These are phyloP conservation scores for Microchrysa polita DNA, from an alignment of 2,888 invertebrate genomes.

Conservation along the genomic window DNA sequence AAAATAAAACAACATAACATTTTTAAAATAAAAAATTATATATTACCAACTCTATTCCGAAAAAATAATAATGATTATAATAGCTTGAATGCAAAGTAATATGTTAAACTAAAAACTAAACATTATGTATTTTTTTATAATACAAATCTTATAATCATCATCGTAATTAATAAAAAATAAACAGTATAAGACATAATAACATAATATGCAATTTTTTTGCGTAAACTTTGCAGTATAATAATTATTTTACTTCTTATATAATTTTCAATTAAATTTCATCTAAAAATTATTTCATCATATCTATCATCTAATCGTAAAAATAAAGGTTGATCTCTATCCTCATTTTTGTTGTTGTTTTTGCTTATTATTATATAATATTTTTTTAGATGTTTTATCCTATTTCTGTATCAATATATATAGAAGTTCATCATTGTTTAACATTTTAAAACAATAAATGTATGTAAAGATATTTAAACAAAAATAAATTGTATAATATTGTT, in stretches of 20 bases:
- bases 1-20: conserved; percentile 40
- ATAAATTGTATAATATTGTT: no score
- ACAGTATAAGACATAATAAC: conserved; percentile 35
- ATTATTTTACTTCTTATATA: conserved; percentile 16
- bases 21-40: conserved; percentile 46
- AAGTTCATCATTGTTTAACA: no score
- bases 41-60: conserved; percentile 52
- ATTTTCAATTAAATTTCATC: conserved; percentile 25
- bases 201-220: conserved; percentile 27
- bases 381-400: neutral
- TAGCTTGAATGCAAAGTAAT: conserved; percentile 28
- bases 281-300: conserved; percentile 9
- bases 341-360: conserved; percentile 1
- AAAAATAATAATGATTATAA: conserved; percentile 39
- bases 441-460: no score
- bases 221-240: conserved; percentile 25
- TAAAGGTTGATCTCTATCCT: neutral
- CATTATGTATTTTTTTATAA: conserved; percentile 35
- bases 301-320: neutral
- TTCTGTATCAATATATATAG: neutral
- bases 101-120: conserved; percentile 32
- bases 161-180: conserved; percentile 29
- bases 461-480: no score
- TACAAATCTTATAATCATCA: conserved; percentile 40
- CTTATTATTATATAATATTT: neutral